Percentiles rank a stretch among this genome's conserved stretches.
Evolutionary conservation across 37 sponge, comb jelly and placozoan species (phyloP).

Genomic region (Diacarnus erythraeanus): DNA sequence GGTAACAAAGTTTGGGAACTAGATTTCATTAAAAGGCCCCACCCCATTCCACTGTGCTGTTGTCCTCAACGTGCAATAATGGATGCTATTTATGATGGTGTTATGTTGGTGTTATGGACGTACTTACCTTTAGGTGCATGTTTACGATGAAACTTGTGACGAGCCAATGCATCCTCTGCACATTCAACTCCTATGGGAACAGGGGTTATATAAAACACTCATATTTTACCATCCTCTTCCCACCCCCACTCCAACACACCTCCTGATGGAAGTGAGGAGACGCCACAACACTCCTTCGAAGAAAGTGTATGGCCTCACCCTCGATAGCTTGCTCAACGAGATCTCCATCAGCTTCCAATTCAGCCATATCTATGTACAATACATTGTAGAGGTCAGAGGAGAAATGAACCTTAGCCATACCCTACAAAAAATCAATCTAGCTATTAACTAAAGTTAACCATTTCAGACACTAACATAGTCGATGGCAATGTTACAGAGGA

Average conservation of each 20-base stretch:
- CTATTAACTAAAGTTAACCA: too few species aligned
- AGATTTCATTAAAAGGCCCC: too few species aligned
- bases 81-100: too few species aligned
- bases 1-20: not conserved
- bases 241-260: conserved; percentile 4
- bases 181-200: conserved; percentile 66
- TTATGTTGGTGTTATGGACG: too few species aligned
- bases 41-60: too few species aligned
- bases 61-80: too few species aligned
- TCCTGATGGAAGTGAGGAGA: conserved; percentile 58
- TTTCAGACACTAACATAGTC: too few species aligned
- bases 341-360: conserved; percentile 80
- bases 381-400: too few species aligned
- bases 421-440: too few species aligned
- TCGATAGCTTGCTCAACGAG: conserved; percentile 55
- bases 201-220: not conserved
- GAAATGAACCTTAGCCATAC: too few species aligned
- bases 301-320: conserved; percentile 58
- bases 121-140: conserved; percentile 42
- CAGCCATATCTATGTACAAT: conserved; percentile 19
- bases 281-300: conserved; percentile 41
- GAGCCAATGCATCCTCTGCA: conserved; percentile 58
- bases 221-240: not conserved
- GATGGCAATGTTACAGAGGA: too few species aligned
- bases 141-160: conserved; percentile 72